Base-by-base conservation (phyloP, 2,888 invertebrate genomes). In the Pandemis heparana region DNA sequence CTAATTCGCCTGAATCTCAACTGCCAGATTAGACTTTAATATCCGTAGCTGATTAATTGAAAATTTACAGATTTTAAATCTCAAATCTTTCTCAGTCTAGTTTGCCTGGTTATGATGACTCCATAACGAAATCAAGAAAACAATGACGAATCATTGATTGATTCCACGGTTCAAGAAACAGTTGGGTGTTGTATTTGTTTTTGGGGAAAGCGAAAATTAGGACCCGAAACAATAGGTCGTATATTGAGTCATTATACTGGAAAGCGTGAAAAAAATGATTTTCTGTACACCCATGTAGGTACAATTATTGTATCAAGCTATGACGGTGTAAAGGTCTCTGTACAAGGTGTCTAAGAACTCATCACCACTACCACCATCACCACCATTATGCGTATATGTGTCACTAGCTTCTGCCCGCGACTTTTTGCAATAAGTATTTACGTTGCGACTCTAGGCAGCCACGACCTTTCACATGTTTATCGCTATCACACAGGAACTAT, bases 101-200 rank as follows among this genome's bases (percentile, higher is more conserved):
- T 12, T 43, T 62, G 23, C 23, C 65, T 10, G 32, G 39, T 66
- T 53, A 16, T 53, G 12, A 53, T 53, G 9, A 18, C 32, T 14
- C 59, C 60, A 38, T 60, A 64, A 51, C 68, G 39, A 69, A 51
- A n/a, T 48, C 16, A 56, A 16, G 38, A 8, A 63, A 62, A 68
- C 68, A 60, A 64, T 74, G 60, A 74, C 68, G 68, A 69, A 69
- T 74, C 48, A 68, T 39, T 48, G 53, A 66, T 53, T 39, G 59
- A 68, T 68, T 63, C 56, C 16, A 46, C 62, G 72, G 56, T 60
- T 73, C 69, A 60, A 14, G n/a, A 60, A 59, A 74, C 64, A 74
- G 41, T 64, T 65, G 73, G 73, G 73, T 74, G 73, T 53, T 38
- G 51, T 73, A 53, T 74, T 74, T 73, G 68, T 46, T 72, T 72